Base-by-base conservation (phyloP, 2,888 invertebrate species). In the Anorthoa munda region DNA sequence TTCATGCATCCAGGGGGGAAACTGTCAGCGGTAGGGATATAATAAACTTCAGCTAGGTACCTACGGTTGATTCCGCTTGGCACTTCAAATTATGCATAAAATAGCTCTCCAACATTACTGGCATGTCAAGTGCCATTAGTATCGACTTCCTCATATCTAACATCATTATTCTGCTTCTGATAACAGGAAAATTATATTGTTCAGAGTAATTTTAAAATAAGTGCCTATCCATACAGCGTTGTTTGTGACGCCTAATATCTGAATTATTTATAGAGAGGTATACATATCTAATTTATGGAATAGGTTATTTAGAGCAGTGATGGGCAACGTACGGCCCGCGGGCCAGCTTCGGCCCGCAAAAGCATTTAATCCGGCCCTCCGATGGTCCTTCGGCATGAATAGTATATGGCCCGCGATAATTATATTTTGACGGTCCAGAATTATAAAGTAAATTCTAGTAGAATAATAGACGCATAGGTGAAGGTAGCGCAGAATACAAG, bases 121-220 rank as follows among this genome's bases (percentile, higher is more conserved):
- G 39, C 75, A 77, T 78, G 79, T 76, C 73, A 83, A 72, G 68
- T 61, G 23, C 72, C 66, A 77, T 85, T 80, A 77, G 73, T 65
- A 68, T 76, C 23, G 66, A 74, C 77, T 85, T 84, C 84, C 84
- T 86, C 72, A 55, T 74, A 75, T 76, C 72, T 67, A 72, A 79
- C 69, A 79, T 66, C 56, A 64, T 77, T 83, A 73, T 50, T 60
- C 61, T 58, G 64, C 39, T 64, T 74, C 53, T 75, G 83, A 80
- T 85, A 80, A 70, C 75, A 83, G 83, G 81, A 61, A 84, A 83
- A 85, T 80, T 83, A 66, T 73, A 77, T 68, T 68, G 76, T 75
- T 74, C 45, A 63, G 59, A 46, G 45, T 26, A 51, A 74, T 65
- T 78, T 71, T 66, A 58, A 74, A 75, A 70, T 58, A 70, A 51